phyloP scores from a whole-genome alignment of 2,113 vertebrate species.

The Hylia prasina region DNA sequence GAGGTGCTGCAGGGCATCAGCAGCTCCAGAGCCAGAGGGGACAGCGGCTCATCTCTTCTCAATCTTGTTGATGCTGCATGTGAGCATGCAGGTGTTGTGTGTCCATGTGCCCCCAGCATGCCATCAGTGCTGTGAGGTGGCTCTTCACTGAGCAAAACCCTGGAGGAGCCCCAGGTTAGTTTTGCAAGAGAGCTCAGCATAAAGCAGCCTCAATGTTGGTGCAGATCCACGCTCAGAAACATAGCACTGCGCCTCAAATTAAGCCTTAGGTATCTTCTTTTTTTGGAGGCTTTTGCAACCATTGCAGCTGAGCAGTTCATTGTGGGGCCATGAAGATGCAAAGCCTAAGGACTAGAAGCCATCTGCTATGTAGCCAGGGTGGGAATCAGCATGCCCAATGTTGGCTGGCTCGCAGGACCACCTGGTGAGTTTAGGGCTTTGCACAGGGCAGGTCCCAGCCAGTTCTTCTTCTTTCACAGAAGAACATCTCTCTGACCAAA shows the following conservation, averaged over 20 bases:
- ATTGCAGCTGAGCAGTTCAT: neutral
- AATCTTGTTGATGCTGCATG: neutral
- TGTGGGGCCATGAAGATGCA: neutral
- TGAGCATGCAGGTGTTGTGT: accelerated
- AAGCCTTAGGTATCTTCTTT: neutral
- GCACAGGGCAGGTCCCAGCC: neutral
- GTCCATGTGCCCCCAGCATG: neutral
- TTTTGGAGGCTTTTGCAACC: neutral
- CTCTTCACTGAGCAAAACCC: neutral
- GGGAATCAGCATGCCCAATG: neutral
- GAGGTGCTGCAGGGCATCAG: neutral
- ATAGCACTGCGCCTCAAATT: neutral
- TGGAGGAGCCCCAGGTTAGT: neutral
- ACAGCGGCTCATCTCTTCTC: neutral
- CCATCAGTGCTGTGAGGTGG: neutral
- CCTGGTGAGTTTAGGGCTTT: neutral
- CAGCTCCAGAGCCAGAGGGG: neutral
- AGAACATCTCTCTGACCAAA: slow-evolving; percentile 77
- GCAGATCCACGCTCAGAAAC: neutral
- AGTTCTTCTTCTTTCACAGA: slow-evolving; percentile 59
- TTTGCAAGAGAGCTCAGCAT: neutral
- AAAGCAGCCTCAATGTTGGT: neutral
- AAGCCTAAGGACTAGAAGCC: neutral
- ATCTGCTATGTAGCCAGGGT: neutral
- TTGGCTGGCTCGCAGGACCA: neutral